These are phyloP conservation scores for Neodiprion virginianus DNA, from an alignment of 1,140 invertebrate genomes.

Conservation along the genomic window DNA sequence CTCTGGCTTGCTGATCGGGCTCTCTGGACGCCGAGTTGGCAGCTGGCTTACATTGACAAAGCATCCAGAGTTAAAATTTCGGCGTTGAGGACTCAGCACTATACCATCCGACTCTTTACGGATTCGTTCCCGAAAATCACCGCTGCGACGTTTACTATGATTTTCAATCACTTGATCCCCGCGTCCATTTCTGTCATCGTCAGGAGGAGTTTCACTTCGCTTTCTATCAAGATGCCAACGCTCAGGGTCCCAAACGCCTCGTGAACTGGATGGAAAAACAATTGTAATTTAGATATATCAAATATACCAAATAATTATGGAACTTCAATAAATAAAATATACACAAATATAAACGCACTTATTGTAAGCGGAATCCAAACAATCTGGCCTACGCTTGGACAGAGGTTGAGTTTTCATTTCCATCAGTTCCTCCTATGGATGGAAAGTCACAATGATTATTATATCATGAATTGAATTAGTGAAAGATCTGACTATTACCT, in stretches of 20 bases:
- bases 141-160: constrained; percentile 64
- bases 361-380: constrained; percentile 66
- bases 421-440: constrained; percentile 67
- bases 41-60: constrained; percentile 66
- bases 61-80: constrained; percentile 85
- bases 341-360: constrained; percentile 52
- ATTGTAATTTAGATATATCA: background rate
- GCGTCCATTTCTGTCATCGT: constrained; percentile 63
- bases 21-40: constrained; percentile 61
- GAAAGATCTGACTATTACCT: background rate
- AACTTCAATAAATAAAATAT: background rate
- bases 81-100: constrained; percentile 81
- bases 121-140: constrained; percentile 79
- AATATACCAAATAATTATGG: background rate
- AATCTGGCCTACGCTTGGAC: constrained; percentile 66
- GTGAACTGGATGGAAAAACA: constrained; percentile 49
- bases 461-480: background rate
- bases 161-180: constrained; percentile 47
- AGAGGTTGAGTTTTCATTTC: constrained; percentile 65
- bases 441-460: constrained; percentile 11
- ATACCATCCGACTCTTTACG: constrained; percentile 85
- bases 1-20: constrained; percentile 61
- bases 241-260: constrained; percentile 69
- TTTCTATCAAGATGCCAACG: constrained; percentile 66
- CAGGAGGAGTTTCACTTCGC: constrained; percentile 66